These are phyloP conservation scores for Eulacestoma nigropectus DNA, from an alignment of 2,113 vertebrate genomes.

Conservation along the genomic window DNA sequence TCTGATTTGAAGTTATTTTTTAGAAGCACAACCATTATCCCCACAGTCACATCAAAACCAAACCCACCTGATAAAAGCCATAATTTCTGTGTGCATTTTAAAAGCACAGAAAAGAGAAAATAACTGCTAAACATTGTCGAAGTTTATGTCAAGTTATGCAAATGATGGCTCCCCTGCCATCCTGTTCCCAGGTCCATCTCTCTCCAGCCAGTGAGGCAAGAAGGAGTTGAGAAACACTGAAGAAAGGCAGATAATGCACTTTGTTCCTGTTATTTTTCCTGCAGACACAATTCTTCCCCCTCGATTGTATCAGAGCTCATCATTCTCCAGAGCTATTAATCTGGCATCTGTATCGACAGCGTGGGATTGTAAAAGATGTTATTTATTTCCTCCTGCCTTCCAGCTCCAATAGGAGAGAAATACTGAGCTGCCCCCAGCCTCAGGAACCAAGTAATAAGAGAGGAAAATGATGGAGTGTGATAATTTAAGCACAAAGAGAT, in stretches of 20 bases:
- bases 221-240: neutral
- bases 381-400: neutral
- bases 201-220: neutral
- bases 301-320: slow-evolving; percentile 11
- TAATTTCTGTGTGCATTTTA: neutral
- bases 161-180: neutral
- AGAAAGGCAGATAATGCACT: neutral
- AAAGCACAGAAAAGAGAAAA: neutral
- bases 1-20: neutral
- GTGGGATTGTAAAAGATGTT: neutral
- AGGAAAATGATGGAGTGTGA: neutral
- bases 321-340: slow-evolving; percentile 24
- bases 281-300: neutral
- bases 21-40: neutral
- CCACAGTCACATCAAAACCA: neutral
- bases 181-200: neutral
- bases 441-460: neutral
- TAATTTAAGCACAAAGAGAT: neutral
- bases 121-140: neutral
- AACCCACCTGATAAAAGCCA: neutral
- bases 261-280: neutral
- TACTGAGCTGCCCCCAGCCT: neutral
- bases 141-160: neutral
- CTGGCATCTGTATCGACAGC: neutral
- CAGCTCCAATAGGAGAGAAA: neutral